Evolutionary conservation across 2,797 vertebrate species (phyloP).

Genomic region (Ctenopoma multispine): DNA sequence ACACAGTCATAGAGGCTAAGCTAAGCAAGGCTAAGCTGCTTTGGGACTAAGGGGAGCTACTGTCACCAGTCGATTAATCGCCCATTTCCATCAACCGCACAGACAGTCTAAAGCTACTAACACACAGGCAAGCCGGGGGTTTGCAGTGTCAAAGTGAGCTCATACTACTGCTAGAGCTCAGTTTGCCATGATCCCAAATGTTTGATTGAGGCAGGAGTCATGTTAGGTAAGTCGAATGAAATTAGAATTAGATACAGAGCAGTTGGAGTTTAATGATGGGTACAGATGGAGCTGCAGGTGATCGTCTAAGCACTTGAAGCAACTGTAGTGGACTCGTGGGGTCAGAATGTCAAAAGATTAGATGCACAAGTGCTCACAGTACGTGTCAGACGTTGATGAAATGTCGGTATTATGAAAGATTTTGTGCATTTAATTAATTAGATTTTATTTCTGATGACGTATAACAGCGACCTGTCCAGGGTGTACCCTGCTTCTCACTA

Average conservation of each 20-base stretch:
- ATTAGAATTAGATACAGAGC: slow-evolving; percentile 39
- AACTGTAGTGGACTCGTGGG: slow-evolving; percentile 17
- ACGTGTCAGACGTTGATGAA: not conserved
- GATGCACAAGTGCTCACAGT: not conserved
- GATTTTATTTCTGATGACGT: not conserved
- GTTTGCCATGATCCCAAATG: slow-evolving; percentile 38
- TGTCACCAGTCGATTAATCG: slow-evolving; percentile 76
- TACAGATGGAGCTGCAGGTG: slow-evolving; percentile 54
- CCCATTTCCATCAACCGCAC: slow-evolving; percentile 68
- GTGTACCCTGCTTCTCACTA: too few species aligned
- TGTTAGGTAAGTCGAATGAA: slow-evolving; percentile 60
- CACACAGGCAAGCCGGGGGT: slow-evolving; percentile 30
- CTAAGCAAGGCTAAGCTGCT: slow-evolving; percentile 73
- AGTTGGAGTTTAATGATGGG: slow-evolving; percentile 22
- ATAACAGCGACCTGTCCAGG: not conserved
- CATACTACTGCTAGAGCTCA: slow-evolving; percentile 51
- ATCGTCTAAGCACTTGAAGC: slow-evolving; percentile 29
- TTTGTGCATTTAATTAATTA: not conserved
- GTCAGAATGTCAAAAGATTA: slow-evolving; percentile 16
- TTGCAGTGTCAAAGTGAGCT: slow-evolving; percentile 59
- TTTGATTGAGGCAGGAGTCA: slow-evolving; percentile 46
- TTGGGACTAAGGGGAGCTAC: slow-evolving; percentile 65
- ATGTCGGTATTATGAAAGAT: not conserved
- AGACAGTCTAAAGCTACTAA: slow-evolving; percentile 55
- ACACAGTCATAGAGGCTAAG: slow-evolving; percentile 58